These are phyloP conservation scores for Harpegnathos saltator DNA, from an alignment of 1,140 invertebrate species.

Conservation along the genomic window DNA sequence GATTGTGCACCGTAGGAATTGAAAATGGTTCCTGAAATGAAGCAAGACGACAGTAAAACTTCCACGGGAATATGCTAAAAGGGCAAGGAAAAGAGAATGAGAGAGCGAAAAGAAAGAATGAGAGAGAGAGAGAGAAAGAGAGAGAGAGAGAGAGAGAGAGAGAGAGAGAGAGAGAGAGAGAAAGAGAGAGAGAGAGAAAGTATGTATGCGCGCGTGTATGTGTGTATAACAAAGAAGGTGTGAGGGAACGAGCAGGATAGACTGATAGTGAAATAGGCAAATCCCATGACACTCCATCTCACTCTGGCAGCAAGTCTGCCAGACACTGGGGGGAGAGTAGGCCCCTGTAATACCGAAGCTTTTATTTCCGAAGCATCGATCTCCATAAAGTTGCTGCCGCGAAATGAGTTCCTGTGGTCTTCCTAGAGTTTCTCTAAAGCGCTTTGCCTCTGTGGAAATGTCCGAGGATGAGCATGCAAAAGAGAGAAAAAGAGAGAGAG, in stretches of 20 bases:
- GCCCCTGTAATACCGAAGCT: constrained; percentile 55
- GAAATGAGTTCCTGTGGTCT: constrained; percentile 66
- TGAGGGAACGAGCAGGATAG: background rate
- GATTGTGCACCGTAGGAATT: constrained; percentile 60
- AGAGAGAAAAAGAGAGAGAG: no score
- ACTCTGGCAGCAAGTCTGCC: constrained; percentile 44
- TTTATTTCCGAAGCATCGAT: constrained; percentile 73
- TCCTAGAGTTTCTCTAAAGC: constrained; percentile 53
- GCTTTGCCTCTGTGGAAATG: constrained; percentile 55
- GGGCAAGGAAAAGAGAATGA: background rate
- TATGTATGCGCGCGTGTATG: no score
- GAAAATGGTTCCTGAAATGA: constrained; percentile 56
- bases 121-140: background rate
- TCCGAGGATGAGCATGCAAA: background rate
- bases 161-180: no score
- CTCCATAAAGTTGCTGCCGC: constrained; percentile 68
- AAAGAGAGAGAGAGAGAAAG: background rate
- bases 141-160: background rate
- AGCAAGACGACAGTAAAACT: constrained; percentile 56
- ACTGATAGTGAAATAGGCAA: constrained; percentile 69
- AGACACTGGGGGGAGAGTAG: constrained; percentile 42
- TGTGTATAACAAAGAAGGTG: background rate
- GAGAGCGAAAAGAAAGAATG: no score
- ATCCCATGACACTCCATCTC: constrained; percentile 63
- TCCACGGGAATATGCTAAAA: constrained; percentile 42